Evolutionary conservation across 2,113 vertebrate species (phyloP).

Genomic region (Fulica atra): DNA sequence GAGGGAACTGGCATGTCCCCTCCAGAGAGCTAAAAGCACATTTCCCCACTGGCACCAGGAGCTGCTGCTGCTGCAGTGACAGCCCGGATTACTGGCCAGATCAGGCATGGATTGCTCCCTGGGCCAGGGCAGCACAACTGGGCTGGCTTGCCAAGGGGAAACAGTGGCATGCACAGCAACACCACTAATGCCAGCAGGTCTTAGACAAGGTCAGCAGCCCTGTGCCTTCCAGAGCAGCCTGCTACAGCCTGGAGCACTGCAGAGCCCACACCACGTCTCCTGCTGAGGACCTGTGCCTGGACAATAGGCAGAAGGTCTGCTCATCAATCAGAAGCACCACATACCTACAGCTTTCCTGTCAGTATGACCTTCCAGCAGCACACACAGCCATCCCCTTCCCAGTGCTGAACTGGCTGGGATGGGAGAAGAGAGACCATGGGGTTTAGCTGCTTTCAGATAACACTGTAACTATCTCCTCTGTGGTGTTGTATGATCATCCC

Average conservation of each 20-base stretch:
- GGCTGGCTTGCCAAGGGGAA: not conserved
- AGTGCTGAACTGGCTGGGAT: not conserved
- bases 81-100: not conserved
- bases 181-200: accelerated
- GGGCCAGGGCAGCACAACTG: accelerated
- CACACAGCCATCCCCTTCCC: not conserved
- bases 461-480: not conserved
- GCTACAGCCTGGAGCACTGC: not conserved
- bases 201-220: not conserved
- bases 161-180: not conserved
- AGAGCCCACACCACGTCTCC: not conserved
- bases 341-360: not conserved
- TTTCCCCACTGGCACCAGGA: not conserved
- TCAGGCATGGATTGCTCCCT: not conserved
- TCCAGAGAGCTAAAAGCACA: not conserved
- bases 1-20: not conserved
- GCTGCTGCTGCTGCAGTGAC: not conserved
- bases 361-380: not conserved
- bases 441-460: not conserved
- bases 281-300: not conserved
- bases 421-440: accelerated
- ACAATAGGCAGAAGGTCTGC: not conserved
- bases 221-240: not conserved
- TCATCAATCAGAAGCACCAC: not conserved
- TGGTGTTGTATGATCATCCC: not conserved